Percentiles rank a stretch among this genome's conserved stretches.
Evolutionary conservation across 2,113 vertebrate species (phyloP).

Genomic region (Cacatua alba): DNA sequence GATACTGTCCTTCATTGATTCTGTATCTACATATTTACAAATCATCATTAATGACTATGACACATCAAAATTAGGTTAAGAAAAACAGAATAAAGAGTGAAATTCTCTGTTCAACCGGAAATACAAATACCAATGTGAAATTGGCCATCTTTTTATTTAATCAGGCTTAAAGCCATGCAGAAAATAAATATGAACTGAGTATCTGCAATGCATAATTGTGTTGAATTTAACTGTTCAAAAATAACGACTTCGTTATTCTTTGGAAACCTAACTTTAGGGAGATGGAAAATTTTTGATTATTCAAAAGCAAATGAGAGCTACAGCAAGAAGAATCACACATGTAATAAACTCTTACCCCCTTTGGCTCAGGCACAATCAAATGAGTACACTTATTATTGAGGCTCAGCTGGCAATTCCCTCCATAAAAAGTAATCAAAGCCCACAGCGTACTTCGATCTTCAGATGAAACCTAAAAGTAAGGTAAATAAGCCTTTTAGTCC

Average conservation of each 20-base stretch:
- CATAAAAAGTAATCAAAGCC: conserved; percentile 96
- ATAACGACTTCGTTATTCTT: neutral
- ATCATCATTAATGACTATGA: neutral
- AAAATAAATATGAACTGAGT: neutral
- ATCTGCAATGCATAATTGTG: neutral
- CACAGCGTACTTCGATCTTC: conserved; percentile 90
- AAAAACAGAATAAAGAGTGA: neutral
- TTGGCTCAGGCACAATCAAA: conserved; percentile 92
- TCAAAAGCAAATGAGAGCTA: neutral
- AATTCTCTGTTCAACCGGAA: neutral
- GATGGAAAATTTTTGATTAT: neutral
- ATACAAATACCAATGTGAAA: neutral
- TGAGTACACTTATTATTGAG: conserved; percentile 96
- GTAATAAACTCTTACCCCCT: conserved; percentile 85
- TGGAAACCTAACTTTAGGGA: neutral
- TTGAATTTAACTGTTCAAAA: neutral
- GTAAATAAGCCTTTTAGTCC: neutral
- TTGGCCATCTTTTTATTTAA: neutral
- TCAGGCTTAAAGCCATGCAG: neutral
- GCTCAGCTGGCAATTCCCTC: conserved; percentile 91
- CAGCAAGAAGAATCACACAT: neutral
- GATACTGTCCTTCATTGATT: neutral
- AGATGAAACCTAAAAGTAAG: conserved; percentile 80
- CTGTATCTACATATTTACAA: neutral
- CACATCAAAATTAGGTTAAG: neutral